These are phyloP conservation scores for Petromus typicus DNA, from an alignment of 2,113 vertebrate genomes.

Conservation along the genomic window DNA sequence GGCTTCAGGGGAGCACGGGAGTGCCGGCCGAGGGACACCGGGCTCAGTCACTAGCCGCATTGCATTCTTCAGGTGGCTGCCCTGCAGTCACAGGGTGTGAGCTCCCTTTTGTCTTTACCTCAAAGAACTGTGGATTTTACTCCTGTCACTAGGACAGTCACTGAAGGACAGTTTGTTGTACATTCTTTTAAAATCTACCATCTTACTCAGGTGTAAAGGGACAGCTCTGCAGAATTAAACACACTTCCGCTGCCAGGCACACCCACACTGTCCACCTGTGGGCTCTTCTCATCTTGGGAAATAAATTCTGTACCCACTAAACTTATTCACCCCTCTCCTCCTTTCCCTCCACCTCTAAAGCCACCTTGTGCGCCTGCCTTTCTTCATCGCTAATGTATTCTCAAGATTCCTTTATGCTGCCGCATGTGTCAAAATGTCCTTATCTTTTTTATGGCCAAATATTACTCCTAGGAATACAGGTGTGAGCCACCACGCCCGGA, in stretches of 20 bases:
- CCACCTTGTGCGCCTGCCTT: background rate
- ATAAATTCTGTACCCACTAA: background rate
- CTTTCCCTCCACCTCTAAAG: background rate
- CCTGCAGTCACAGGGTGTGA: background rate
- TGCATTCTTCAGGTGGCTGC: background rate
- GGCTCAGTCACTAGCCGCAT: background rate
- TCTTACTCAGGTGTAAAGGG: background rate
- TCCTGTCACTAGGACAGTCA: background rate
- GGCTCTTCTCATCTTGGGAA: background rate
- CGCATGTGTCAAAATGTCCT: background rate
- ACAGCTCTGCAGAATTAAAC: background rate
- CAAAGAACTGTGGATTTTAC: background rate
- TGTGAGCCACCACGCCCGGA: too few relatives aligned
- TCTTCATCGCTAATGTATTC: background rate
- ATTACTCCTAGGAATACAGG: too few relatives aligned
- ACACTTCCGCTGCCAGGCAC: rapidly evolving
- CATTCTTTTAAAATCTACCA: background rate
- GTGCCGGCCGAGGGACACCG: background rate
- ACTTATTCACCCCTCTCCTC: too few relatives aligned
- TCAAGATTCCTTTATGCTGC: background rate
- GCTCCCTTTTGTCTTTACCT: background rate
- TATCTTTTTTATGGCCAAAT: background rate
- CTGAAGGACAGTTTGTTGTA: background rate
- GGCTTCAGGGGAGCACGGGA: background rate
- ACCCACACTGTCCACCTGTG: background rate